Percentiles rank a stretch among this genome's conserved stretches.
Conservation (phyloP, 2,113 vertebrate species). For the Thunnus thynnus region DNA sequence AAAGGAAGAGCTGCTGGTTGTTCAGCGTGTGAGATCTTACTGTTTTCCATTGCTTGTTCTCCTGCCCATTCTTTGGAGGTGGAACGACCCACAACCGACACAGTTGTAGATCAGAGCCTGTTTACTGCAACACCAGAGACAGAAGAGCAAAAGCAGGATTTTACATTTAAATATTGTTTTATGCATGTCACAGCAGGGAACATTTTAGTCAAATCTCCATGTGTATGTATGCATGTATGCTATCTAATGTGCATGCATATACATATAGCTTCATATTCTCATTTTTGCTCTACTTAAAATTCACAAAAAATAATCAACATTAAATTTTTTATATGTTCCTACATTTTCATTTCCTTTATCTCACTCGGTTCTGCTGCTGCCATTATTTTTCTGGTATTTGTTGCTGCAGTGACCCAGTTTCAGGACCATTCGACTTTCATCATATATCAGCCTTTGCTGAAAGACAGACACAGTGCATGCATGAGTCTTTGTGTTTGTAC, state of each 20-base stretch:
- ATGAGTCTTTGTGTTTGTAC: slow-evolving; percentile 68
- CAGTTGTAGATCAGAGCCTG: slow-evolving; percentile 94
- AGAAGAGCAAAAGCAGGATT: accelerated
- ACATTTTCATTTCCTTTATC: not conserved
- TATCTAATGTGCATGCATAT: too few relatives aligned
- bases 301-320: not conserved
- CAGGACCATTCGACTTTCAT: slow-evolving; percentile 46
- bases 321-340: not conserved
- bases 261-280: not conserved
- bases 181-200: not conserved
- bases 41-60: slow-evolving; percentile 83
- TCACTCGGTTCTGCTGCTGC: not conserved
- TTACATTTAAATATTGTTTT: not conserved
- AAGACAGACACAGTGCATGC: too few relatives aligned
- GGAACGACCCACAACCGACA: slow-evolving; percentile 91
- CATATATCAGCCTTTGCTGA: slow-evolving; percentile 14
- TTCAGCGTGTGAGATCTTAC: slow-evolving; percentile 63
- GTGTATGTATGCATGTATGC: not conserved
- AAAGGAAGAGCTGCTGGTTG: not conserved
- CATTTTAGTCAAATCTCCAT: too few relatives aligned
- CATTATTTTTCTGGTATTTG: slow-evolving; percentile 10
- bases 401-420: slow-evolving; percentile 55
- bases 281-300: too few relatives aligned
- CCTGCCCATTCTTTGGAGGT: slow-evolving; percentile 90
- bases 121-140: slow-evolving; percentile 83